Evolutionary conservation across 2,113 vertebrate genomes (phyloP), one percentile per base, ranked within the genome.

Genomic region (Ailurus styani): DNA sequence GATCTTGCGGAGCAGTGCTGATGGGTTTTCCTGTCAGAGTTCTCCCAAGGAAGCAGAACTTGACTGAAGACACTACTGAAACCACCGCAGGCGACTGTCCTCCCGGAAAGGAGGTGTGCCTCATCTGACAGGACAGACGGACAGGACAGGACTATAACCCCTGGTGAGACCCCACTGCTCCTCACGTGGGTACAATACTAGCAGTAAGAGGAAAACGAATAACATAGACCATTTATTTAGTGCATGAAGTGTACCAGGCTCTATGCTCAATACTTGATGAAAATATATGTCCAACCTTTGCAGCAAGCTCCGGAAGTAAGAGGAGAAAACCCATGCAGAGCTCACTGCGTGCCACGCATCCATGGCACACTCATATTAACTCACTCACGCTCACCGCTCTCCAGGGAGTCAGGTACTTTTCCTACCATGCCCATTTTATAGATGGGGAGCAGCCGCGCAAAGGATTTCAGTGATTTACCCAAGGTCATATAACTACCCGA

Each of bases 41-140:
- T 85, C 73, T 47, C 29, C 23, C n/a, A 52, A 27, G 42, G 62
- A 85, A 70, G 60, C 13, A 6, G 55, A 64, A 29, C 37, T 20
- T 8, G 29, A 90, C 45, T 15, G 47, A 75, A 78, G 50, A 31
- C 12, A 10, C 25, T 7, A 12, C 31, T 18, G 17, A 64, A 2
- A 7, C 29, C 21, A 23, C 18, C 7, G 34, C 37, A 10, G 52
- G 11, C n/a, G 7, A 0, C 2, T 9, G 6, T 60, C 18, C 45
- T 8, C 50, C 64, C 2, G 31, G 34, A 77, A 78, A 52, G 0
- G 34, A 50, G 57, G 18, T 13, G 72, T 23, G 42, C 52, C 20
- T 87, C 81, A 0, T 0, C 18, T 29, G 34, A 23, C 34, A 54
- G 52, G 52, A 15, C 4, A 0, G 29, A 25, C 0, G 3, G 72